phyloP scores from a whole-genome alignment of 35 echinoderm and acorn worm genomes.

The Apostichopus parvimensis region DNA sequence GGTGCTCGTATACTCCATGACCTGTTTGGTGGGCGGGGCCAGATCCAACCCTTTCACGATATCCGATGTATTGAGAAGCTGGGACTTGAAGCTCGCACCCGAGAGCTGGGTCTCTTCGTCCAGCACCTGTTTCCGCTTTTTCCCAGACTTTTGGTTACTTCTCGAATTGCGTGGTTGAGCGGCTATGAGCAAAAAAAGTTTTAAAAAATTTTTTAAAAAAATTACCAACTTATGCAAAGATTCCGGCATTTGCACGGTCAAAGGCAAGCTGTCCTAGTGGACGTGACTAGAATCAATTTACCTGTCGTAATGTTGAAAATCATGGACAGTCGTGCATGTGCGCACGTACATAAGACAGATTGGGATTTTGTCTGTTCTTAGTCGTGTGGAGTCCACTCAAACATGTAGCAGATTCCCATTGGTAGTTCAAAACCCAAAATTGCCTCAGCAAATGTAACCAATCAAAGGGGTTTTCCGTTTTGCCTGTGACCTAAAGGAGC shows the following conservation, averaged over 20 bases:
- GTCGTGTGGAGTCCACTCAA: no score
- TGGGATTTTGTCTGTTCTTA: no score
- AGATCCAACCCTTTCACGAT: conserved; percentile 8
- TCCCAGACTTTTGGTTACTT: not conserved
- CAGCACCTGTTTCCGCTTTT: not conserved
- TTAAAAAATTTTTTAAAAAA: not conserved
- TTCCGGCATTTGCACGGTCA: not conserved
- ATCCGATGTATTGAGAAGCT: conserved; percentile 47
- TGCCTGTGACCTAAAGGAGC: no score
- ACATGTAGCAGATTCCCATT: no score
- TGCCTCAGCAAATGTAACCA: no score
- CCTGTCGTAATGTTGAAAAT: no score
- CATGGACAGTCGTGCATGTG: no score
- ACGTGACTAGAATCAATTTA: no score
- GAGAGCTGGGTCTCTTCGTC: conserved; percentile 22
- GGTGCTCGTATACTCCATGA: conserved; percentile 32
- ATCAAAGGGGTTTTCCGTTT: no score
- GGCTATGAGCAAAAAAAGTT: not conserved
- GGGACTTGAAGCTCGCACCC: conserved; percentile 15
- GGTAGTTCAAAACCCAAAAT: no score
- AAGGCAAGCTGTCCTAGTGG: no score
- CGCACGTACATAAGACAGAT: no score
- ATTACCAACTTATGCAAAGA: not conserved
- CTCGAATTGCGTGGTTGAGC: not conserved
- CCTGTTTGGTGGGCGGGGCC: conserved; percentile 36